Percentiles rank a stretch among this genome's conserved stretches.
Evolutionary conservation across 2,888 invertebrate species (phyloP).

Genomic region (Pachydiplax longipennis): DNA sequence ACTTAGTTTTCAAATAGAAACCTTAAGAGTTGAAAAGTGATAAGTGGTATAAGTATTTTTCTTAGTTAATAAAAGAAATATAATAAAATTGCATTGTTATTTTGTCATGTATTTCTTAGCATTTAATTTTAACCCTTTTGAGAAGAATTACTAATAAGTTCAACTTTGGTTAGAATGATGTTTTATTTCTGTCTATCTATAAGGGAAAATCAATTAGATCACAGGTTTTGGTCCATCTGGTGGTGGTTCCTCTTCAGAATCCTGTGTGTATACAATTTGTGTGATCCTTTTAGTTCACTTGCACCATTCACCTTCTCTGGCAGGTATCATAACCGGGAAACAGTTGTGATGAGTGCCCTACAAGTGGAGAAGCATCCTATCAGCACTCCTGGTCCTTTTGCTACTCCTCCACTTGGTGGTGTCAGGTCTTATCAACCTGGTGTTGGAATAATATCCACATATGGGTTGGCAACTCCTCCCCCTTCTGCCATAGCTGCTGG

Average conservation of each 20-base stretch:
- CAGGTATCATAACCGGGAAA: conserved; percentile 92
- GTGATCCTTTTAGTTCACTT: neutral
- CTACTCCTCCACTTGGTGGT: conserved; percentile 70
- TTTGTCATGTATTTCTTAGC: too few species aligned
- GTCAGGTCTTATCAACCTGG: conserved; percentile 32
- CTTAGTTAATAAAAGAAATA: too few species aligned
- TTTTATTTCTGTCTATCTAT: too few species aligned
- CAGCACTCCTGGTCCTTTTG: conserved; percentile 82
- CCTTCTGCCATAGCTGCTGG: conserved; percentile 46
- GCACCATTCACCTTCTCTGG: conserved; percentile 54
- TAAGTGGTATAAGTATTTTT: too few species aligned
- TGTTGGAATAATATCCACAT: conserved; percentile 65
- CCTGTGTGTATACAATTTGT: neutral
- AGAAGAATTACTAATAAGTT: neutral
- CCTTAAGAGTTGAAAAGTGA: too few species aligned
- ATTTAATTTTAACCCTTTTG: too few species aligned
- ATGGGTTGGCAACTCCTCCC: conserved; percentile 55
- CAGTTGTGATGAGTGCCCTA: conserved; percentile 89
- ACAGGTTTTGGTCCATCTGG: neutral
- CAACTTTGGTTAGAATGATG: neutral
- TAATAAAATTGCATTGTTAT: too few species aligned
- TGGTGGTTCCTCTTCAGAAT: conserved; percentile 1
- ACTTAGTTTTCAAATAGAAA: too few species aligned
- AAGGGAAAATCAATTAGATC: neutral
- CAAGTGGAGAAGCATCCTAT: conserved; percentile 93